A percentile compares a stretch with the other conserved stretches of the same genome.
Conservation (phyloP, 1,140 invertebrate species). For the Drosophila kohkoa region DNA sequence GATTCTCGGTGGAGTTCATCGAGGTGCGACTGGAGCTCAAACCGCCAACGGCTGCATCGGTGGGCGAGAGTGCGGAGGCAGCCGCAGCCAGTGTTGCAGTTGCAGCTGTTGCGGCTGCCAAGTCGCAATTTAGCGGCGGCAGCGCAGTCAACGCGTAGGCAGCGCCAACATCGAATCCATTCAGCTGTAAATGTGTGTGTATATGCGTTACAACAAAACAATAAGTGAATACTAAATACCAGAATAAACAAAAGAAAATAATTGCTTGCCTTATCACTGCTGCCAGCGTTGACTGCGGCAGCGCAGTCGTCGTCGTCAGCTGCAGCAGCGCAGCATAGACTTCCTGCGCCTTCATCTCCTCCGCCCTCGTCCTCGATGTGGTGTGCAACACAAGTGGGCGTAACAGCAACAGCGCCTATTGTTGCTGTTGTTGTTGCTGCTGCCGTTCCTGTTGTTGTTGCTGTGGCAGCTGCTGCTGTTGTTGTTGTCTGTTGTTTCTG, state of each 20-base stretch:
- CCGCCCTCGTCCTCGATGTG: constrained; percentile 52
- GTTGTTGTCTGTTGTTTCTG: constrained; percentile 69
- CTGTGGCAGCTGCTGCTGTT: constrained; percentile 27
- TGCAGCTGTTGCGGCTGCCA: constrained; percentile 42
- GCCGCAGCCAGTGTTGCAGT: constrained; percentile 35
- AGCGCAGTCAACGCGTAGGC: constrained; percentile 48
- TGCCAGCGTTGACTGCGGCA: constrained; percentile 30
- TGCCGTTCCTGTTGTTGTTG: constrained; percentile 17
- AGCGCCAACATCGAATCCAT: constrained; percentile 38
- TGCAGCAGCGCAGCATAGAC: constrained; percentile 30
- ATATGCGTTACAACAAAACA: constrained; percentile 29
- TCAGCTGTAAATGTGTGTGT: constrained; percentile 27
- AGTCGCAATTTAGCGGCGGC: constrained; percentile 48
- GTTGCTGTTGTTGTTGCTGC: constrained; percentile 25
- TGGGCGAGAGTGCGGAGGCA: constrained; percentile 61
- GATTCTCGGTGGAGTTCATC: constrained; percentile 80
- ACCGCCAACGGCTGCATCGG: constrained; percentile 59
- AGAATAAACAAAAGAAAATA: constrained; percentile 15
- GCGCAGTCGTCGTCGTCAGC: constrained; percentile 33
- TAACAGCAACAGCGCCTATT: constrained; percentile 35
- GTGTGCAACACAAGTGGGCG: constrained; percentile 51
- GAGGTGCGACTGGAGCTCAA: constrained; percentile 77
- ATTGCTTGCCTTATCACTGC: constrained; percentile 65
- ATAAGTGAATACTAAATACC: constrained; percentile 43
- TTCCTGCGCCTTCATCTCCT: constrained; percentile 38